Evolutionary conservation across 1,140 invertebrate species (phyloP).

Genomic region (Atta texana): DNA sequence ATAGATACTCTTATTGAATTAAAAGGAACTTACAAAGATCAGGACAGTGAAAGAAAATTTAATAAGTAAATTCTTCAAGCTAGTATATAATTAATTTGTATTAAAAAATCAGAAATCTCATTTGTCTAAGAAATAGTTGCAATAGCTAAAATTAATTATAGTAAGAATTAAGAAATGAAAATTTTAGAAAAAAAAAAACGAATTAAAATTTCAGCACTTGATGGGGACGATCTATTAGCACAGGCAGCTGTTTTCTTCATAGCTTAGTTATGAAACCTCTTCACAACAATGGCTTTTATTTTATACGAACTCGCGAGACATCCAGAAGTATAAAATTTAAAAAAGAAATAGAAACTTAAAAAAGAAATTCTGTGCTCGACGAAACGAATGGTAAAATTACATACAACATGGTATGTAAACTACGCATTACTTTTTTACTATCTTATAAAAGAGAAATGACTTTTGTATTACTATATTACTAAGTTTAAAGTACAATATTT

Average conservation of each 20-base stretch:
- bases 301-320: constrained; percentile 87
- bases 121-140: neutral
- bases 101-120: neutral
- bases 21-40: constrained; percentile 48
- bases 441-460: neutral
- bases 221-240: constrained; percentile 89
- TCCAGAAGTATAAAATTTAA: constrained; percentile 86
- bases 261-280: constrained; percentile 89
- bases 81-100: neutral
- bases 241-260: constrained; percentile 89
- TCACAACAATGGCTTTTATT: constrained; percentile 86
- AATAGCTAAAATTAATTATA: neutral
- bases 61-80: constrained; percentile 50
- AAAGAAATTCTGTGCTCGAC: constrained; percentile 86
- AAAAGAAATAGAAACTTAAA: constrained; percentile 86
- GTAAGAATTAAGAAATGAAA: neutral
- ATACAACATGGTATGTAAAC: constrained; percentile 83
- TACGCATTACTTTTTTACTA: neutral
- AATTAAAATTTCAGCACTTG: constrained; percentile 82
- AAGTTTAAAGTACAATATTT: neutral
- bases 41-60: constrained; percentile 36
- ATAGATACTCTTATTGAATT: constrained; percentile 85
- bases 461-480: neutral
- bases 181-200: neutral
- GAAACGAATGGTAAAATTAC: constrained; percentile 83